Evolutionary conservation across 2,797 vertebrate genomes (phyloP), one percentile per base, ranked within the genome.

Genomic region (Gadopsis marmoratus): DNA sequence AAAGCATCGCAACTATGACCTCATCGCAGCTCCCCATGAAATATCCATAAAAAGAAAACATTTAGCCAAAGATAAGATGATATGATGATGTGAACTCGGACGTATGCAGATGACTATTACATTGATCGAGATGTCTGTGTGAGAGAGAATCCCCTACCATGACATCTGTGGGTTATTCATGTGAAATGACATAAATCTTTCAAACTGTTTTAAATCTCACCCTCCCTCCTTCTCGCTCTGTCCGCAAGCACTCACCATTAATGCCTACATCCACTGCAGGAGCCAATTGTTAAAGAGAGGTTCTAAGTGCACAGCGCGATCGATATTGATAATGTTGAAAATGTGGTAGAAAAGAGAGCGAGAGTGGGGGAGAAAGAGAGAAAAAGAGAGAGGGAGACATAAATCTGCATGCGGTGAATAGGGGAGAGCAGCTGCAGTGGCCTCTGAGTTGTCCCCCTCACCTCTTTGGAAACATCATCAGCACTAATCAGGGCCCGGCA

Each of bases 151-250:
- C 86, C 78, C 79, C 76, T 82, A 78, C 83, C 47, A 58, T 86
- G 91, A 94, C 95, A 95, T 96, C 96, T 96, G 97, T 95, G 95
- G 96, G 97, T 97, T 97, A 97, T 98, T 98, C 96, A 97, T 97
- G 95, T 95, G 93, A 96, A 97, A 97, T 97, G 95, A 97, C 96
- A 97, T 96, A 97, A 97, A 96, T 96, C 96, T 97, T 96, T 96
- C 96, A 95, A 96, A 96, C 92, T 92, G 93, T 94, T 97, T 97
- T 97, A 97, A 98, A 97, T 97, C 92, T 85, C 77, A n/a, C 71
- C 76, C 93, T 79, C 58, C 70, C 82, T 79, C 60, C 91, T 90
- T 72, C 71, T 62, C 65, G 76, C 83, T 77, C 85, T 41, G 81
- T 88, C 78, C 35, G 19, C 85, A 76, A 93, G 89, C 88, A 90